Percentiles rank a stretch among this genome's conserved stretches.
Evolutionary conservation across 1,140 invertebrate genomes (phyloP).

Genomic region (Calosoma granatense): DNA sequence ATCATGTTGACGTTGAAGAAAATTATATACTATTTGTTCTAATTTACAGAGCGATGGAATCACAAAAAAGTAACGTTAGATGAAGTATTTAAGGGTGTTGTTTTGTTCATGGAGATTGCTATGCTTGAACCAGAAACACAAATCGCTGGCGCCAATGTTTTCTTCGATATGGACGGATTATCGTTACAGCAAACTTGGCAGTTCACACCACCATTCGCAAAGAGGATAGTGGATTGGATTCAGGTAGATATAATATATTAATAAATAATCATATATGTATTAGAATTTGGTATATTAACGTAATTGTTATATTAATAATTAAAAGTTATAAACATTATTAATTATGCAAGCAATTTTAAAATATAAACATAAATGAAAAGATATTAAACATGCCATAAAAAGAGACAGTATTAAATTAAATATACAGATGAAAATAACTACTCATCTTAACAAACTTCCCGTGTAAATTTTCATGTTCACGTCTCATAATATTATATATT

Average conservation of each 20-base stretch:
- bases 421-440: too few species aligned
- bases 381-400: too few species aligned
- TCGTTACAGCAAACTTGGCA: slow-evolving; percentile 70
- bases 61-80: slow-evolving; percentile 65
- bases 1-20: too few species aligned
- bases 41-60: slow-evolving; percentile 70
- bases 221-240: slow-evolving; percentile 70
- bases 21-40: too few species aligned
- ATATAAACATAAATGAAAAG: too few species aligned
- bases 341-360: too few species aligned
- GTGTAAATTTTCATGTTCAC: too few species aligned
- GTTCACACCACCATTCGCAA: slow-evolving; percentile 71
- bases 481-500: too few species aligned
- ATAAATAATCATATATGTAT: neutral
- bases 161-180: slow-evolving; percentile 77
- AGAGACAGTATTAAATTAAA: too few species aligned
- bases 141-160: slow-evolving; percentile 62
- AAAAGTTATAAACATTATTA: neutral
- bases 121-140: slow-evolving; percentile 69
- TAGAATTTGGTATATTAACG: slow-evolving; percentile 12
- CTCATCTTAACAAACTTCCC: too few species aligned
- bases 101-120: slow-evolving; percentile 67
- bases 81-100: slow-evolving; percentile 73
- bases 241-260: slow-evolving; percentile 41
- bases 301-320: neutral